A percentile compares a stretch with the other conserved stretches of the same genome.
phyloP scores from a whole-genome alignment of 2,113 vertebrate genomes.

The Cynoglossus semilaevis region DNA sequence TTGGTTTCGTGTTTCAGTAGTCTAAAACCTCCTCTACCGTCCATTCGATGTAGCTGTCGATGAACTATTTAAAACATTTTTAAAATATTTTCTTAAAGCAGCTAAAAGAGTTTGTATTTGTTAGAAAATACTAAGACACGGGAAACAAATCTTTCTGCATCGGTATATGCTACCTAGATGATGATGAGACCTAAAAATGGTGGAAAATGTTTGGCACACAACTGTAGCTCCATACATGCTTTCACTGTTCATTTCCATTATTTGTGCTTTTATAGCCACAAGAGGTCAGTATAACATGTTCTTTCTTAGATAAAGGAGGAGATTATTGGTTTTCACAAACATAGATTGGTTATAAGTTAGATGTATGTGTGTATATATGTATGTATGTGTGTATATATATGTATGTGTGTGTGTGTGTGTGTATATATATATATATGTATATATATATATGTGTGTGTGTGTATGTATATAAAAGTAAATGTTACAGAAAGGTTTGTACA shows the following conservation, averaged over 20 bases:
- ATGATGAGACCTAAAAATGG: background rate
- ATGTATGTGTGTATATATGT: too few species aligned
- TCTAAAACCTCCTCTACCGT: slow-evolving; percentile 29
- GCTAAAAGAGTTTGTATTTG: background rate
- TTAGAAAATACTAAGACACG: background rate
- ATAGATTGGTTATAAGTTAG: background rate
- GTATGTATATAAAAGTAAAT: too few species aligned
- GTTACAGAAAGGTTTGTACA: too few species aligned
- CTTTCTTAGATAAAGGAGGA: slow-evolving; percentile 11
- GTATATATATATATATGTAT: too few species aligned
- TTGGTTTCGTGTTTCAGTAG: slow-evolving; percentile 50
- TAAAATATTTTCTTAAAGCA: too few species aligned
- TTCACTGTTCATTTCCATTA: slow-evolving; percentile 42
- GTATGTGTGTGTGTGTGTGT: too few species aligned
- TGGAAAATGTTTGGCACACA: slow-evolving; percentile 22
- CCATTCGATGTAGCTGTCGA: slow-evolving; percentile 6
- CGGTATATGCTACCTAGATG: background rate
- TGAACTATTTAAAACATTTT: too few species aligned
- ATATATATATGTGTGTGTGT: too few species aligned
- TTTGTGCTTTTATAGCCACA: slow-evolving; percentile 44
- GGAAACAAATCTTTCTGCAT: background rate
- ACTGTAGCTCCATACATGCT: slow-evolving; percentile 44
- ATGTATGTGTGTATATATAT: too few species aligned
- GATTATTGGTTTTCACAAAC: background rate
- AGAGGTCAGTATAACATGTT: slow-evolving; percentile 54